phyloP scores from a whole-genome alignment of 2,797 vertebrate species.

The Yasuhikotakia modesta region DNA sequence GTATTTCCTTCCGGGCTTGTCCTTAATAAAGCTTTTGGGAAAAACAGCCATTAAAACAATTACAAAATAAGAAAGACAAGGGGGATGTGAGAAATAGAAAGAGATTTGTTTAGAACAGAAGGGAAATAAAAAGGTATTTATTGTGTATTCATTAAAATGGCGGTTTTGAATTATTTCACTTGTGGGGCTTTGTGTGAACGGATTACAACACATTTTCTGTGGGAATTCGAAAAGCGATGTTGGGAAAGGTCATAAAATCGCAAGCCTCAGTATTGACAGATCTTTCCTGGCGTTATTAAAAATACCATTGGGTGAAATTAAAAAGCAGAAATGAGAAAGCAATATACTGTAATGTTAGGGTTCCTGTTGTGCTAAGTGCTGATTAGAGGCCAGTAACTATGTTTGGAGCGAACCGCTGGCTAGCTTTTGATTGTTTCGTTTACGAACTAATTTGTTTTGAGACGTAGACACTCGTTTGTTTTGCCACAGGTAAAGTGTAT shows the following conservation, averaged over 20 bases:
- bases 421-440: constrained; percentile 38
- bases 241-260: background rate
- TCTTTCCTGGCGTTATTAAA: background rate
- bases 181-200: constrained; percentile 47
- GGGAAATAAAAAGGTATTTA: constrained; percentile 6
- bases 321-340: constrained; percentile 39
- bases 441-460: constrained; percentile 33
- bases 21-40: constrained; percentile 29
- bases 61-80: background rate
- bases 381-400: constrained; percentile 1
- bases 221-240: background rate
- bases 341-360: constrained; percentile 51
- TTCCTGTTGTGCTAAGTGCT: constrained; percentile 15
- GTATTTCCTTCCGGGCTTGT: background rate
- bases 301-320: constrained; percentile 30
- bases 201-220: background rate
- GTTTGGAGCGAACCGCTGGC: constrained; percentile 3
- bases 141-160: constrained; percentile 62
- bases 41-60: constrained; percentile 29
- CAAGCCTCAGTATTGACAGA: background rate
- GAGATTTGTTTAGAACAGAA: constrained; percentile 43
- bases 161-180: constrained; percentile 58
- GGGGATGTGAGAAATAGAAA: background rate
- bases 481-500: constrained; percentile 85
- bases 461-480: constrained; percentile 27